Percentiles rank a stretch among this genome's conserved stretches.
These are phyloP conservation scores for Pteronotus mesoamericanus DNA, from an alignment of 2,797 vertebrate genomes.

Conservation along the genomic window DNA sequence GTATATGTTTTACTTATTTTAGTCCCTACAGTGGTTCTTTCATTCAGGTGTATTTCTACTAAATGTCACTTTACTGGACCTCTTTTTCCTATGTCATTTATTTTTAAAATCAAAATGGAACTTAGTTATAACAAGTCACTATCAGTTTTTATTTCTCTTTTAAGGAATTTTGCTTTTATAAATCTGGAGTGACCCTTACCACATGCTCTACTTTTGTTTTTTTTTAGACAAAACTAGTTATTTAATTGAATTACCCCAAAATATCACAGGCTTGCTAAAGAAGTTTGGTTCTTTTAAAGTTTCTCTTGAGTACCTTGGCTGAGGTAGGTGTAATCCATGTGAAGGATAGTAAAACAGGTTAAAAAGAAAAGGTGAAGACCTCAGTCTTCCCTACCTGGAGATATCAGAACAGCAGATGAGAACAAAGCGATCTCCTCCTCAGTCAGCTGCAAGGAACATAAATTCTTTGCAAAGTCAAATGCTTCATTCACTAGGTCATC, in stretches of 20 bases:
- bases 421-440: slow-evolving; percentile 99
- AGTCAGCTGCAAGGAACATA: slow-evolving; percentile 97
- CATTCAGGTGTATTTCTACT: neutral
- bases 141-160: neutral
- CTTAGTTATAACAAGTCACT: neutral
- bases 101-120: slow-evolving; percentile 36
- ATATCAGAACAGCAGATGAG: slow-evolving; percentile 98
- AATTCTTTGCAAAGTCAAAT: slow-evolving; percentile 99
- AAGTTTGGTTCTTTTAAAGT: slow-evolving; percentile 26
- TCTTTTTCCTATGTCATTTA: neutral
- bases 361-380: neutral
- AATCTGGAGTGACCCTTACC: neutral
- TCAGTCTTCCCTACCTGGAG: slow-evolving; percentile 89
- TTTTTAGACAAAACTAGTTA: neutral
- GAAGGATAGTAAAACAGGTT: slow-evolving; percentile 18
- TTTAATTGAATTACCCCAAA: slow-evolving; percentile 16
- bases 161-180: slow-evolving; percentile 25
- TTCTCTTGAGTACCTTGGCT: neutral
- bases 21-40: neutral
- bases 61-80: neutral
- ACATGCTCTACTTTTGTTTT: neutral
- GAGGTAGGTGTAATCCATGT: neutral
- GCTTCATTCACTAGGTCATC: slow-evolving; percentile 98
- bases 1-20: neutral
- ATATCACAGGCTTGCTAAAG: slow-evolving; percentile 21